These are phyloP conservation scores for Drosophila cracens DNA, from an alignment of 2,888 invertebrate genomes.

Conservation along the genomic window DNA sequence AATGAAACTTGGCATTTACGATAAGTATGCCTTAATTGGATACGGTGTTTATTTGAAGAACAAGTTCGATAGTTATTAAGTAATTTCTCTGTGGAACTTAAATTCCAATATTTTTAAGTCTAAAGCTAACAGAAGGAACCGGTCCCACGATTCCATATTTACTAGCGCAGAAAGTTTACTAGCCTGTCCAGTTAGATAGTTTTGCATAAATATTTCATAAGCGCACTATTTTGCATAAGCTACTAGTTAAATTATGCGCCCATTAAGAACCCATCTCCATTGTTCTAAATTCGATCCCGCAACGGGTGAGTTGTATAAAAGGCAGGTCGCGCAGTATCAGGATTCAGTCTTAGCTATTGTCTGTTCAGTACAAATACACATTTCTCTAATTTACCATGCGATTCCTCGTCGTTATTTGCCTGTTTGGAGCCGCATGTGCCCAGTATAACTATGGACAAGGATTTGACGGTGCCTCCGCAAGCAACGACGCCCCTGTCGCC, in stretches of 20 bases:
- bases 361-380: conserved; percentile 50
- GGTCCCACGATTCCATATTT: conserved; percentile 63
- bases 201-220: conserved; percentile 78
- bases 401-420: conserved; percentile 68
- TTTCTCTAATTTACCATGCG: conserved; percentile 52
- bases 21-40: conserved; percentile 40
- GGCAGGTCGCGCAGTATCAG: conserved; percentile 50
- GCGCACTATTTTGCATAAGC: conserved; percentile 75
- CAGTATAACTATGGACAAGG: conserved; percentile 76
- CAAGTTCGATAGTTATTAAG: conserved; percentile 67
- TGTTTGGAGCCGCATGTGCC: conserved; percentile 74
- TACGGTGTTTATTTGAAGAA: conserved; percentile 46
- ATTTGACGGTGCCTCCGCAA: conserved; percentile 46
- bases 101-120: conserved; percentile 20
- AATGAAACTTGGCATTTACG: conserved; percentile 34
- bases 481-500: conserved; percentile 44
- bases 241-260: conserved; percentile 71
- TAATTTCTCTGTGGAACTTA: conserved; percentile 39
- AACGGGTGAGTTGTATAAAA: conserved; percentile 62
- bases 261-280: conserved; percentile 58
- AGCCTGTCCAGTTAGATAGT: conserved; percentile 65
- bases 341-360: conserved; percentile 73
- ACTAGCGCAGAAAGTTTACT: conserved; percentile 54
- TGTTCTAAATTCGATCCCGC: conserved; percentile 58
- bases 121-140: conserved; percentile 57